Conservation (phyloP, 2,797 vertebrate species). For the Loris lydekkerianus region DNA sequence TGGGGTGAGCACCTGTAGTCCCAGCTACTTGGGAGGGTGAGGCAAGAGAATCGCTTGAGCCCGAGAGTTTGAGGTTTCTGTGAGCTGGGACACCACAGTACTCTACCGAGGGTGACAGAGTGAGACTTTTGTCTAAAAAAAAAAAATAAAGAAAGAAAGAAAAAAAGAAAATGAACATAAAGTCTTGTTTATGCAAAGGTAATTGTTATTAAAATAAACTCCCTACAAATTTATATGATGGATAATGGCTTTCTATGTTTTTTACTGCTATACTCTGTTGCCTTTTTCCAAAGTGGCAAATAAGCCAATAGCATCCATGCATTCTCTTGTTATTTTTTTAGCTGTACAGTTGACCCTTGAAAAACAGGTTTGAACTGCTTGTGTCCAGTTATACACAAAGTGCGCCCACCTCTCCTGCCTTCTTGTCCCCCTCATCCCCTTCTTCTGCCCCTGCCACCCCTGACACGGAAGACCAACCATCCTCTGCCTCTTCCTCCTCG, state of each 20-base stretch:
- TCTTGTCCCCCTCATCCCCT: background rate
- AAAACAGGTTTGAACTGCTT: background rate
- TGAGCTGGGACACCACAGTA: too few relatives aligned
- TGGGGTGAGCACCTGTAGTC: too few relatives aligned
- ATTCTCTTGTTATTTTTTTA: background rate
- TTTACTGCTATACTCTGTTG: background rate
- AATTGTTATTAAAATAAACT: constrained; percentile 24
- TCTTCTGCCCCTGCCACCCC: background rate
- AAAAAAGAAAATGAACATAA: background rate
- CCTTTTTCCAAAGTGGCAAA: constrained; percentile 19
- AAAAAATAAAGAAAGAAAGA: too few relatives aligned
- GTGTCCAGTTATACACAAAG: background rate
- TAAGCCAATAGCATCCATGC: background rate
- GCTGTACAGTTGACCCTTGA: background rate
- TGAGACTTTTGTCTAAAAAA: too few relatives aligned
- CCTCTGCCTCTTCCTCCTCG: background rate
- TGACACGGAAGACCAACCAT: background rate
- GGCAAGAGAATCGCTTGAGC: too few relatives aligned
- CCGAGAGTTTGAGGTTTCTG: too few relatives aligned
- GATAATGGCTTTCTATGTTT: background rate
- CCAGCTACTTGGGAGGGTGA: too few relatives aligned
- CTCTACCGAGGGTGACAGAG: too few relatives aligned
- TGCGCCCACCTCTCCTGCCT: background rate
- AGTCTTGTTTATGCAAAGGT: background rate
- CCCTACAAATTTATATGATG: background rate